phyloP scores from a whole-genome alignment of 2,797 vertebrate species.

The Vultur gryphus region DNA sequence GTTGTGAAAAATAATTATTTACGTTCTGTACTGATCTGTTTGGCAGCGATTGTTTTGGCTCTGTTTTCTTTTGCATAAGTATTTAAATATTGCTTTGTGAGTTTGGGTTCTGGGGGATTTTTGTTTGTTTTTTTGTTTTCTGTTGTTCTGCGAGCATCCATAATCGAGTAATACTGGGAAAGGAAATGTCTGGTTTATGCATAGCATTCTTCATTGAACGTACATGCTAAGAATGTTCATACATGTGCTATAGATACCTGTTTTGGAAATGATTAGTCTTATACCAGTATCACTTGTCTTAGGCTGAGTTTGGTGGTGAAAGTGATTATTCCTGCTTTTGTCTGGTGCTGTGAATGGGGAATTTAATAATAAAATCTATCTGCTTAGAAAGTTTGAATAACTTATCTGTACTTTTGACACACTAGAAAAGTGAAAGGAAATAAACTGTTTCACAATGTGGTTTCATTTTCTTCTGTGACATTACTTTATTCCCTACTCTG shows the following conservation, averaged over 20 bases:
- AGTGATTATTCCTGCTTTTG: neutral
- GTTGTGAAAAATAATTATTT: neutral
- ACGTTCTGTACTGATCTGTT: neutral
- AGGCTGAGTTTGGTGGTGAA: neutral
- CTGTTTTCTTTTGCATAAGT: neutral
- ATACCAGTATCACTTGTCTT: neutral
- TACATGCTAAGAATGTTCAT: neutral
- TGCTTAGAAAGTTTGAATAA: neutral
- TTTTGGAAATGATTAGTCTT: neutral
- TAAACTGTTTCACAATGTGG: neutral
- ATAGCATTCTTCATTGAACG: neutral
- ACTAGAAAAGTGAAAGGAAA: neutral
- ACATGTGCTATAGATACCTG: neutral
- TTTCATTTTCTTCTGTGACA: neutral
- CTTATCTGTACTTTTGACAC: neutral
- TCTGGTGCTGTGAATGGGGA: neutral
- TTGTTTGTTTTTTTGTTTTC: neutral
- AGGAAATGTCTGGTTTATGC: neutral
- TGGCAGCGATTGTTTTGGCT: neutral
- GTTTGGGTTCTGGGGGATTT: neutral
- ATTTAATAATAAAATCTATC: neutral
- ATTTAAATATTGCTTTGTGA: neutral
- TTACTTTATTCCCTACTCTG: neutral
- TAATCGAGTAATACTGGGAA: neutral
- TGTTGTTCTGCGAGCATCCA: neutral